A percentile compares a stretch with the other conserved stretches of the same genome.
These are phyloP conservation scores for Idaea biselata DNA, from an alignment of 2,888 invertebrate genomes.

Conservation along the genomic window DNA sequence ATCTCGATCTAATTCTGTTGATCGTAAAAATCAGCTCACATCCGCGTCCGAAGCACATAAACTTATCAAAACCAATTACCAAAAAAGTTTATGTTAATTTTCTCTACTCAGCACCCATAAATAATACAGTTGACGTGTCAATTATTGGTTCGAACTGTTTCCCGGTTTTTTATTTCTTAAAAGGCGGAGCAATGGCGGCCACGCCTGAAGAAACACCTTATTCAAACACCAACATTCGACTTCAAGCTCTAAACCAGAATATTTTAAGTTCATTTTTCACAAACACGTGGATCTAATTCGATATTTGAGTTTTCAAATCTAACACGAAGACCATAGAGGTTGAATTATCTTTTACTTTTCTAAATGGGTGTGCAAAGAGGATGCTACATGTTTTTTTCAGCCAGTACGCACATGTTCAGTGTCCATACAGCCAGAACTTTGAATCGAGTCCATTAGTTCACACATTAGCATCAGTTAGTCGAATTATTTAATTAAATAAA, in stretches of 20 bases:
- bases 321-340: constrained; percentile 36
- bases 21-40: constrained; percentile 50
- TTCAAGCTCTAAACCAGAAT: constrained; percentile 34
- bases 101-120: constrained; percentile 60
- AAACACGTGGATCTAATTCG: not conserved
- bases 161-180: constrained; percentile 47
- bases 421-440: constrained; percentile 68
- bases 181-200: constrained; percentile 51
- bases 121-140: constrained; percentile 75
- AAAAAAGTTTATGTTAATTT: constrained; percentile 69
- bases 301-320: constrained; percentile 33
- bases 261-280: constrained; percentile 33
- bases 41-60: constrained; percentile 56
- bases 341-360: constrained; percentile 27
- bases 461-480: constrained; percentile 77
- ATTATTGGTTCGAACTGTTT: constrained; percentile 70
- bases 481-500: constrained; percentile 78
- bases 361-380: constrained; percentile 46
- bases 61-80: constrained; percentile 75
- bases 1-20: constrained; percentile 29
- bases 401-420: constrained; percentile 57
- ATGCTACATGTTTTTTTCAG: constrained; percentile 57
- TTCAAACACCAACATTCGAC: constrained; percentile 46
- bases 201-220: constrained; percentile 60
- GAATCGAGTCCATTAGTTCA: constrained; percentile 76